Percentiles rank a stretch among this genome's conserved stretches.
These are phyloP conservation scores for Ericerus pela DNA, from an alignment of 1,140 invertebrate species.

Conservation along the genomic window DNA sequence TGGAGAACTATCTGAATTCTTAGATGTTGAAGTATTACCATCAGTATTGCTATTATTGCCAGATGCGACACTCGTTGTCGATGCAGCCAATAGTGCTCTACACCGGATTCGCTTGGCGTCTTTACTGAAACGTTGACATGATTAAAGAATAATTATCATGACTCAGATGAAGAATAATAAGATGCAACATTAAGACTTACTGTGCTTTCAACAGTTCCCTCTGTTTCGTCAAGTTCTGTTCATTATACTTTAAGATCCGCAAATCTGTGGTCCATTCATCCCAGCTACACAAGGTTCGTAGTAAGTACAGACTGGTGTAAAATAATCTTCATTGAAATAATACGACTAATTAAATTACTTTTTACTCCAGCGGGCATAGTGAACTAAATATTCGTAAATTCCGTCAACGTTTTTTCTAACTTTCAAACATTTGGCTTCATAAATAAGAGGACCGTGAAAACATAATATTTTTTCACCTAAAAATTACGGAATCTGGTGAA, in stretches of 20 bases:
- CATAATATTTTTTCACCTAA: conserved; percentile 22
- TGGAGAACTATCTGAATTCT: background rate
- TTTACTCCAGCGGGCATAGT: conserved; percentile 93
- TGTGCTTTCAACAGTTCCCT: conserved; percentile 73
- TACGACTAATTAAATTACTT: background rate
- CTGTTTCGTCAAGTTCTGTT: conserved; percentile 75
- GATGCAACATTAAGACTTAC: conserved; percentile 30
- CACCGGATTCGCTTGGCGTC: background rate
- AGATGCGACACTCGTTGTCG: background rate
- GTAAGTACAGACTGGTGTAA: background rate
- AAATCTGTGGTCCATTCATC: conserved; percentile 95
- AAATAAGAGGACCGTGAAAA: conserved; percentile 22
- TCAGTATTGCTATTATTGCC: background rate
- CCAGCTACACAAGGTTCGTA: too few species aligned
- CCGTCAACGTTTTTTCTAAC: conserved; percentile 37
- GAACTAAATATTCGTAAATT: conserved; percentile 61
- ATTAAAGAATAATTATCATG: background rate
- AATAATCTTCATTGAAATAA: background rate
- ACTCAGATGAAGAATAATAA: conserved; percentile 1
- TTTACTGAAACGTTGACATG: background rate
- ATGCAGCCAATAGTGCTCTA: background rate
- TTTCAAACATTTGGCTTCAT: conserved; percentile 69
- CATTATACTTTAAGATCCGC: conserved; percentile 82
- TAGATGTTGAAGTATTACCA: background rate
- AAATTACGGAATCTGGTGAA: too few species aligned